These are phyloP conservation scores for Oxycera nigricornis DNA, from an alignment of 2,888 invertebrate genomes.

Conservation along the genomic window DNA sequence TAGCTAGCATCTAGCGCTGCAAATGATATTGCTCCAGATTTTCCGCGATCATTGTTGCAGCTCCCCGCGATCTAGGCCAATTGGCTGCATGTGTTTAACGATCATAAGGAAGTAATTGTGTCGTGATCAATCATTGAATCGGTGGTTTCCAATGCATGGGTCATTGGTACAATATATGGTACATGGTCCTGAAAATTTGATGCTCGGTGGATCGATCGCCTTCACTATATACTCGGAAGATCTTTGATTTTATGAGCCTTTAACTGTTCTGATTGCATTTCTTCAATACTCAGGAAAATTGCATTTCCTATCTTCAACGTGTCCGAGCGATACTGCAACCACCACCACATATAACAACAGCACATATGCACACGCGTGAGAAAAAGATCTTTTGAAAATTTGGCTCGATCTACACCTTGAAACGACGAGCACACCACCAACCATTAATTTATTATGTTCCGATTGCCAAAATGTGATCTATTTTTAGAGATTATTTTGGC, in stretches of 20 bases:
- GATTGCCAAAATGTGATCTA: slow-evolving; percentile 25
- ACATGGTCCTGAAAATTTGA: neutral
- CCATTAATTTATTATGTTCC: neutral
- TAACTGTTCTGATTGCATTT: neutral
- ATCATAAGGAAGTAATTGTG: neutral
- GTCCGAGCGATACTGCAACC: neutral
- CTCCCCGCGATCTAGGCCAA: neutral
- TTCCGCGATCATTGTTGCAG: neutral
- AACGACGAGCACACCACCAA: neutral
- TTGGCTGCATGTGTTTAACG: neutral
- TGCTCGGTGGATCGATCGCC: neutral
- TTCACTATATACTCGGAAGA: too few species aligned
- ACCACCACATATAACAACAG: neutral
- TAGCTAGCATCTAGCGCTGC: too few species aligned
- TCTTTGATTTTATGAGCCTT: neutral
- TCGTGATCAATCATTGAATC: neutral
- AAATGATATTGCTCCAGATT: slow-evolving; percentile 5
- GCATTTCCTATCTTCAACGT: neutral
- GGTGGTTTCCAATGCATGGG: neutral
- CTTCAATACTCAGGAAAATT: neutral
- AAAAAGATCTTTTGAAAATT: neutral
- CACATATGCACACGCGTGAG: neutral
- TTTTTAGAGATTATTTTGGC: slow-evolving; percentile 29
- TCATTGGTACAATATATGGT: neutral
- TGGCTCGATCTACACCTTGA: slow-evolving; percentile 9